Percentiles rank a stretch among this genome's conserved stretches.
phyloP scores from a whole-genome alignment of 2,113 vertebrate genomes.

The Melanerpes formicivorus region DNA sequence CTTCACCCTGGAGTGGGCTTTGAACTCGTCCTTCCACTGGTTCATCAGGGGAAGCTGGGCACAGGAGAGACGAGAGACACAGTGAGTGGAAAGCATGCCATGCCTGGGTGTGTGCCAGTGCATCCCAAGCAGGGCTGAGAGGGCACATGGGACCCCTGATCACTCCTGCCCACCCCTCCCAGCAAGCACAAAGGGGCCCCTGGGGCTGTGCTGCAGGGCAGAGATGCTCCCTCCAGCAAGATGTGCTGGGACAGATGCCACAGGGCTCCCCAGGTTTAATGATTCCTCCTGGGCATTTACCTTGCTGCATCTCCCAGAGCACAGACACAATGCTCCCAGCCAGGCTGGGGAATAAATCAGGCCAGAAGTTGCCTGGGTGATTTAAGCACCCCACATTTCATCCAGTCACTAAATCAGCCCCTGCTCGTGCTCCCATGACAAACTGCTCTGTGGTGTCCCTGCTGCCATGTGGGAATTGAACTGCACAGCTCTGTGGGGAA shows the following conservation, averaged over 20 bases:
- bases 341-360: slow-evolving; percentile 37
- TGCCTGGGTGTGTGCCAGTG: fast-evolving
- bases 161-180: neutral
- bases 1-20: slow-evolving; percentile 91
- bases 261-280: neutral
- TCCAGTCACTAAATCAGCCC: slow-evolving; percentile 22
- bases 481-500: slow-evolving; percentile 1
- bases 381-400: slow-evolving; percentile 57
- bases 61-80: neutral
- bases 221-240: neutral
- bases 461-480: neutral
- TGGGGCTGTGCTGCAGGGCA: neutral
- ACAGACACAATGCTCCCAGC: fast-evolving
- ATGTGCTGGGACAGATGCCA: neutral
- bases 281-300: neutral
- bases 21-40: slow-evolving; percentile 97
- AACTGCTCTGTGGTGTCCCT: slow-evolving; percentile 25
- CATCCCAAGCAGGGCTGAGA: neutral
- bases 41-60: slow-evolving; percentile 89
- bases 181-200: fast-evolving
- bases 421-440: neutral
- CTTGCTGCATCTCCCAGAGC: neutral
- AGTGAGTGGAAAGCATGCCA: fast-evolving
- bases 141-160: neutral
- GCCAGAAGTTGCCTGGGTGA: neutral